Evolutionary conservation across 1,140 invertebrate species (phyloP).

Genomic region (Pseudachorutes palmiensis): DNA sequence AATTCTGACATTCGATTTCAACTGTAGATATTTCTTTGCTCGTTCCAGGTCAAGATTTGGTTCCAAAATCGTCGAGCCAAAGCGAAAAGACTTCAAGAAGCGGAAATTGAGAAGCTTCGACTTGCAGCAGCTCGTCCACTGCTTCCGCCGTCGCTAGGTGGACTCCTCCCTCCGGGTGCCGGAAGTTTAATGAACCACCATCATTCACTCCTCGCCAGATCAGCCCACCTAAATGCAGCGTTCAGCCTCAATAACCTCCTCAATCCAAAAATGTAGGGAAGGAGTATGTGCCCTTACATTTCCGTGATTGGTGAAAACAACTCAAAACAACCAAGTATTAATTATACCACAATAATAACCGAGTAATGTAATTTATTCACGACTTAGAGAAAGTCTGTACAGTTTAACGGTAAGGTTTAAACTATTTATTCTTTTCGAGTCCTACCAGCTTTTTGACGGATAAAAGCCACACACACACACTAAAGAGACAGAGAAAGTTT

Average conservation of each 20-base stretch:
- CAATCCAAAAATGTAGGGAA: constrained; percentile 34
- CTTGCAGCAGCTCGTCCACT: constrained; percentile 39
- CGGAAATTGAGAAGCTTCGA: constrained; percentile 47
- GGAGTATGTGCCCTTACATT: too few species aligned
- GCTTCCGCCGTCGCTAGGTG: constrained; percentile 38
- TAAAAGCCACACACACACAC: too few species aligned
- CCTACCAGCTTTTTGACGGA: too few species aligned
- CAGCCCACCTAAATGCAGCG: constrained; percentile 37
- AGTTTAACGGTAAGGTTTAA: too few species aligned
- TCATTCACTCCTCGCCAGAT: constrained; percentile 34
- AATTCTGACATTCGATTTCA: background rate
- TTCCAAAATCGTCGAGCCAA: constrained; percentile 56
- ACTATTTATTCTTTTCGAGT: too few species aligned
- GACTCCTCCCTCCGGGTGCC: constrained; percentile 36
- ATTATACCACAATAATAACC: background rate
- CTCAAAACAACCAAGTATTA: constrained; percentile 2
- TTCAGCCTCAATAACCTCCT: constrained; percentile 36
- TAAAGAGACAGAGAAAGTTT: too few species aligned
- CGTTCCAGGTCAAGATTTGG: constrained; percentile 50
- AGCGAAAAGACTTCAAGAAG: constrained; percentile 53
- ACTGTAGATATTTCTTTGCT: constrained; percentile 16
- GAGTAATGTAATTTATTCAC: background rate
- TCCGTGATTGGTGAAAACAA: too few species aligned
- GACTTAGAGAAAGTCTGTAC: too few species aligned
- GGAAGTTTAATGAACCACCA: constrained; percentile 30